These are phyloP conservation scores for Heptranchias perlo DNA, from an alignment of 2,113 vertebrate genomes.

Conservation along the genomic window DNA sequence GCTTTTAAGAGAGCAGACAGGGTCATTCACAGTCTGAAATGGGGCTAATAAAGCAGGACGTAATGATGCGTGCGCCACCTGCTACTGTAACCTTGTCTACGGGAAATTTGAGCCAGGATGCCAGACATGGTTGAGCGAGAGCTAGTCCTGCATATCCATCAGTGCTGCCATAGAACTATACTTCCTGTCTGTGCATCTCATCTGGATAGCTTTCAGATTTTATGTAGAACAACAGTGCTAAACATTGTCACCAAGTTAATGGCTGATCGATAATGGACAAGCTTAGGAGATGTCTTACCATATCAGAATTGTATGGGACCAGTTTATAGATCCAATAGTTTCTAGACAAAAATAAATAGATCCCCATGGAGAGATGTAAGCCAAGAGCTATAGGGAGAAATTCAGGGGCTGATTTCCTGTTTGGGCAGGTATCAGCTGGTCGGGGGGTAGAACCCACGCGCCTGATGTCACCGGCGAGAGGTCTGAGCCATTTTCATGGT, in stretches of 20 bases:
- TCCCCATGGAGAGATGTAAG: not conserved
- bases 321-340: too few species aligned
- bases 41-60: not conserved
- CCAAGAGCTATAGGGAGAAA: not conserved
- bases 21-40: not conserved
- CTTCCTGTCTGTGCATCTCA: not conserved
- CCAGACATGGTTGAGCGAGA: not conserved
- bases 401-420: not conserved
- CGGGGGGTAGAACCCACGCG: not conserved
- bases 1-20: not conserved
- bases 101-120: not conserved
- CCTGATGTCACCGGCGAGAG: not conserved
- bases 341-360: not conserved
- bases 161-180: not conserved
- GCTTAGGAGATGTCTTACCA: not conserved
- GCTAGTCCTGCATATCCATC: not conserved
- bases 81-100: not conserved
- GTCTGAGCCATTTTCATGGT: too few species aligned
- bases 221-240: not conserved
- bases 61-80: not conserved
- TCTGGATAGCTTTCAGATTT: not conserved
- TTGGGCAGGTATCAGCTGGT: too few species aligned
- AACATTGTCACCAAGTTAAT: not conserved
- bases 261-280: not conserved
- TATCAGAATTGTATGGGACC: not conserved